Evolutionary conservation across 1,140 invertebrate genomes (phyloP).

Genomic region (Cephus cinctus): DNA sequence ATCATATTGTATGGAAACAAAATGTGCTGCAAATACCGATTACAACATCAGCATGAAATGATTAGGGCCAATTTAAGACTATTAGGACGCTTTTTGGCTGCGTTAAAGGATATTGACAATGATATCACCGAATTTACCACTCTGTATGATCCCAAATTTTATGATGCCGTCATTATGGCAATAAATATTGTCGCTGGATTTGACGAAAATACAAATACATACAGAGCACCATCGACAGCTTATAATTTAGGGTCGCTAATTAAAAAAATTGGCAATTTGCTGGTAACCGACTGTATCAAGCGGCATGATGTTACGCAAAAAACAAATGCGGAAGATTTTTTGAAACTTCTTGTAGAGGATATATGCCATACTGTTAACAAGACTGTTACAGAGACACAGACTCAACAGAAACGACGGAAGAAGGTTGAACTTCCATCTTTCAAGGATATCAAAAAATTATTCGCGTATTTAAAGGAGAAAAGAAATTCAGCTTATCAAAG

Average conservation of each 20-base stretch:
- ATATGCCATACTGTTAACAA: neutral
- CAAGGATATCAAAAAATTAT: neutral
- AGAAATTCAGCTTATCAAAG: no score
- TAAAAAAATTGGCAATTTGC: conserved; percentile 5
- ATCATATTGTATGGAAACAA: neutral
- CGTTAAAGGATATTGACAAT: neutral
- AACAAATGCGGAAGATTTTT: neutral
- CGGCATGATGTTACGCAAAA: neutral
- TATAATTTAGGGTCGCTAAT: neutral
- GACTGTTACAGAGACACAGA: neutral
- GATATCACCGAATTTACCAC: neutral
- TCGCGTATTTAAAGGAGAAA: no score
- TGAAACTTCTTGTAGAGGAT: neutral
- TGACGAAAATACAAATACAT: neutral
- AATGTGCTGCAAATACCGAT: neutral
- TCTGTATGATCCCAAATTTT: neutral
- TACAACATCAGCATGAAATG: neutral
- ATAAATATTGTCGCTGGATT: neutral
- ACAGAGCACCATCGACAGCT: neutral
- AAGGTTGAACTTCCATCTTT: neutral
- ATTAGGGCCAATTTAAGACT: neutral
- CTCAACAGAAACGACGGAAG: neutral
- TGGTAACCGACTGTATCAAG: neutral
- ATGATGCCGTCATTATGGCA: neutral
- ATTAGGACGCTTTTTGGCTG: neutral